phyloP scores from a whole-genome alignment of 2,797 vertebrate species.

The Cossypha niveicapilla region DNA sequence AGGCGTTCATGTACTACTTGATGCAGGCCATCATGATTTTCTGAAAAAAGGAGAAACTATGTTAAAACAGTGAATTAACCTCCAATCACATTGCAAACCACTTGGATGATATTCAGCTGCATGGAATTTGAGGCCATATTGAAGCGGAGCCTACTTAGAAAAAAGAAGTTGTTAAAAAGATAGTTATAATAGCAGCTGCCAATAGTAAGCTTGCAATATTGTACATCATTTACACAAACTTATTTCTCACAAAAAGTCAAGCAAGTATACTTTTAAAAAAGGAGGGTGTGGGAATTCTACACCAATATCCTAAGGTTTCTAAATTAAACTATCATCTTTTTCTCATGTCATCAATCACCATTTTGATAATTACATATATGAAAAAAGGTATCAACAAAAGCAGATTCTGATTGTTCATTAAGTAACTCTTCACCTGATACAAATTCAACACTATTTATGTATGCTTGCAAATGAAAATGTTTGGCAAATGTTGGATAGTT shows the following conservation, averaged over 20 bases:
- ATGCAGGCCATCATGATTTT: slow-evolving; percentile 87
- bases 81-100: not conserved
- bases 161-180: not conserved
- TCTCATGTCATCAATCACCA: not conserved
- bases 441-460: not conserved
- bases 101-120: not conserved
- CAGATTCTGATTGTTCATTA: not conserved
- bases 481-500: not conserved
- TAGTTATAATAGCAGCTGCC: not conserved
- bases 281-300: accelerated
- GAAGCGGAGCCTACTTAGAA: not conserved
- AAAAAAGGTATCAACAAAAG: not conserved
- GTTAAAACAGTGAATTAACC: not conserved
- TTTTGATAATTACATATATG: not conserved
- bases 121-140: not conserved
- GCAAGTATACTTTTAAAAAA: not conserved
- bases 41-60: slow-evolving; percentile 62
- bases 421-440: not conserved
- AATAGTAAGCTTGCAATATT: not conserved
- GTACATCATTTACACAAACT: not conserved
- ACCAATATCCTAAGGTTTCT: not conserved
- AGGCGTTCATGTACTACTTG: slow-evolving; percentile 90
- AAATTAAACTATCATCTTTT: not conserved
- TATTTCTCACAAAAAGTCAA: not conserved
- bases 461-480: not conserved